Base-by-base conservation (phyloP, 1,140 invertebrate genomes). In the Heliconius nattereri region DNA sequence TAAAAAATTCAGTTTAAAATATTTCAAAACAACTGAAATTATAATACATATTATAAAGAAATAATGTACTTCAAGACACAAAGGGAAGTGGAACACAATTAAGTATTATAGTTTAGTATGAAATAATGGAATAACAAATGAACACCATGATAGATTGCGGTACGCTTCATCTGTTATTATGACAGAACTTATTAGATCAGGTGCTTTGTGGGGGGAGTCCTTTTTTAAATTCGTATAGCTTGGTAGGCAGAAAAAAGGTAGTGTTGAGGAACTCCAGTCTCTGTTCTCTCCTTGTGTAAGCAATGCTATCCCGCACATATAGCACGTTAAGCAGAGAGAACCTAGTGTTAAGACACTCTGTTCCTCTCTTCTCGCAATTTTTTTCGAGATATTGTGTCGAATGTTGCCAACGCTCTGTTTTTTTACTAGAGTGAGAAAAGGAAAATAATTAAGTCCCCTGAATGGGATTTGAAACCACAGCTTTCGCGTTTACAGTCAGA, bases 91-190 rank as follows among this genome's bases (percentile, higher is more conserved):
- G 6, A 66, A 26, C 26, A 66, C 60, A 66, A 66, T 66, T 72
- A 72, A 72, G 71, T 72, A 37, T n/a, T 72, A 72, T 72, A 72
- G 71, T 72, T 72, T 72, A 8, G 32, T 72, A 72, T 72, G 29
- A 66, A 66, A 72, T 72, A 72, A 72, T 72, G 76, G 66, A 78
- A 78, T 78, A 78, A 78, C 76, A 78, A 78, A 78, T 40, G 76
- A 78, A 45, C 70, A 57, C 45, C 54, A n/a, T 78, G 76, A 78
- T 78, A 40, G 76, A 78, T 78, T 49, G 76, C 40, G 45, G 40
- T 54, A 13, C 49, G 45, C 40, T 70, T 70, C 76, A 78, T 78
- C 76, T 70, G 76, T 78, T 78, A 78, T 70, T 71, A 72, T 78
- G 76, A 78, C 71, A 72, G 71, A 26, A 26, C 70, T 72, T 72